phyloP scores from a whole-genome alignment of 2,113 vertebrate species.

The Abramis brama region DNA sequence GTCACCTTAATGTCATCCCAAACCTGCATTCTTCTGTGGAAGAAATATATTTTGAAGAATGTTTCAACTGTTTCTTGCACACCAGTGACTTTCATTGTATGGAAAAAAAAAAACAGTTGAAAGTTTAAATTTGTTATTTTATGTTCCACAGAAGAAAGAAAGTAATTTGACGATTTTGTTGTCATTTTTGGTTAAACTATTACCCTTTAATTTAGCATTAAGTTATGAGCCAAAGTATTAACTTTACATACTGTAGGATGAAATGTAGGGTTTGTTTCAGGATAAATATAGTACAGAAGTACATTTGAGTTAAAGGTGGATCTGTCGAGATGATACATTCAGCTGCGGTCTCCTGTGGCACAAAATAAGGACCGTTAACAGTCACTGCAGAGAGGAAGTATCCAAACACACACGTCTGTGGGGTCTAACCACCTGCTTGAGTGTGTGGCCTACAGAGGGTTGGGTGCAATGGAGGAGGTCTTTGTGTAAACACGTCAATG shows the following conservation, averaged over 20 bases:
- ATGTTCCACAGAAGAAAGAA: background rate
- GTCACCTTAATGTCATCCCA: background rate
- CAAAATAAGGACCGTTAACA: constrained; percentile 34
- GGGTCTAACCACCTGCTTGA: constrained; percentile 59
- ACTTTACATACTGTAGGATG: background rate
- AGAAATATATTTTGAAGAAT: background rate
- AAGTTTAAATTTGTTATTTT: background rate
- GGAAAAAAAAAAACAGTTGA: background rate
- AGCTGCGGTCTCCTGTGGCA: constrained; percentile 40
- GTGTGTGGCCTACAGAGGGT: constrained; percentile 35
- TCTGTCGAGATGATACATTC: constrained; percentile 25
- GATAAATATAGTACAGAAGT: background rate
- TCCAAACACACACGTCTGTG: constrained; percentile 42
- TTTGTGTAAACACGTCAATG: constrained; percentile 47
- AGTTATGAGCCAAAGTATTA: background rate
- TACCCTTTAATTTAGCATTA: background rate
- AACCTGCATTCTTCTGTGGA: background rate
- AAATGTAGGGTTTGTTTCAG: background rate
- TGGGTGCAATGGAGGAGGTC: constrained; percentile 37
- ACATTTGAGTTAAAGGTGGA: background rate
- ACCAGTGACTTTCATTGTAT: background rate
- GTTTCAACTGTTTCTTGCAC: background rate
- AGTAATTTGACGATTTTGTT: background rate
- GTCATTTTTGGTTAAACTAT: background rate
- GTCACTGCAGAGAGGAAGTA: constrained; percentile 23